A percentile compares a stretch with the other conserved stretches of the same genome.
These are phyloP conservation scores for Pelecanus crispus DNA, from an alignment of 2,113 vertebrate species.

Conservation along the genomic window DNA sequence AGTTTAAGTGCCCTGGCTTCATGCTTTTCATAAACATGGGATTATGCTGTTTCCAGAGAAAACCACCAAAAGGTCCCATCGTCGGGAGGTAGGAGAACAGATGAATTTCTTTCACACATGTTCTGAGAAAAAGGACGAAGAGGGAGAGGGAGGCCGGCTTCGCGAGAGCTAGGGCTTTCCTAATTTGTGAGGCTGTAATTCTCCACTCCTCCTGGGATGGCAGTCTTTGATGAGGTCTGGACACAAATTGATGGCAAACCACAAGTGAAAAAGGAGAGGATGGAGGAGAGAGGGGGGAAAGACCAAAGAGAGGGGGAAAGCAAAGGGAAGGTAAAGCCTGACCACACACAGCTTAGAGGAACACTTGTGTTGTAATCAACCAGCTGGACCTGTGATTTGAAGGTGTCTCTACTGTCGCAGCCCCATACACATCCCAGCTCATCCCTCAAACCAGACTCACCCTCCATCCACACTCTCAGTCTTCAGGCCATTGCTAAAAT, in stretches of 20 bases:
- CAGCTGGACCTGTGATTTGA: neutral
- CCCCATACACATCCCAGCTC: neutral
- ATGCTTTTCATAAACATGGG: neutral
- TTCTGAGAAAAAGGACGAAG: neutral
- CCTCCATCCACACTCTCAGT: neutral
- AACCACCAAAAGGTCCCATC: neutral
- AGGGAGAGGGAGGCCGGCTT: neutral
- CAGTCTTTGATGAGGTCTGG: neutral
- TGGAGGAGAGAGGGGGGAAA: neutral
- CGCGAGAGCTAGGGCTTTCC: neutral
- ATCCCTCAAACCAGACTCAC: neutral
- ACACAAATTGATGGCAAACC: neutral
- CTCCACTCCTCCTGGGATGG: neutral
- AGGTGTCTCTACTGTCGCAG: neutral
- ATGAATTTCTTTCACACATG: neutral
- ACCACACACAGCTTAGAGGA: neutral
- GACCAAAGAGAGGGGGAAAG: neutral
- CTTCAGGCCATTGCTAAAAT: neutral
- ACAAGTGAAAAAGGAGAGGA: neutral
- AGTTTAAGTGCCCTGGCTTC: neutral
- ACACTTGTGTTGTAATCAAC: neutral
- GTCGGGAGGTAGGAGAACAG: rapidly evolving
- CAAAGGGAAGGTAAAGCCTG: neutral
- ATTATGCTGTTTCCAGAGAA: neutral
- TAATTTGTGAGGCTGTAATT: neutral